phyloP scores from a whole-genome alignment of 2,888 invertebrate species.

The Coleophora flavipennella region DNA sequence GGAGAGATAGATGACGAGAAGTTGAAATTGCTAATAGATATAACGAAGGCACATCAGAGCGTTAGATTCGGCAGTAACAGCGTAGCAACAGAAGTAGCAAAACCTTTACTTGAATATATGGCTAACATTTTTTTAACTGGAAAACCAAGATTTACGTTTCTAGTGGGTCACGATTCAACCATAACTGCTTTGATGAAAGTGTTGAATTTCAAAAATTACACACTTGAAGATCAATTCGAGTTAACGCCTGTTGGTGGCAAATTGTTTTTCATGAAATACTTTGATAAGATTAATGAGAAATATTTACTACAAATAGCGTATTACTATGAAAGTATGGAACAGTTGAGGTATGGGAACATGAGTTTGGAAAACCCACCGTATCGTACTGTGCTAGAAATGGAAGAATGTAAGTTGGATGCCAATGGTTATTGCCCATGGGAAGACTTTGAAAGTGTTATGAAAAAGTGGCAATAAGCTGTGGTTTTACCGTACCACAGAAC shows the following conservation, averaged over 20 bases:
- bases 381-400: constrained; percentile 28
- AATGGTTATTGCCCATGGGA: constrained; percentile 41
- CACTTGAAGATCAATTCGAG: constrained; percentile 37
- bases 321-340: constrained; percentile 35
- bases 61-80: constrained; percentile 37
- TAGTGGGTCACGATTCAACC: constrained; percentile 55
- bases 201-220: constrained; percentile 32
- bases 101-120: constrained; percentile 36
- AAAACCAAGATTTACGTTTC: constrained; percentile 28
- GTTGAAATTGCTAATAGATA: constrained; percentile 32
- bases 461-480: background rate
- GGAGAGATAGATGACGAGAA: constrained; percentile 34
- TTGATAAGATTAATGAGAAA: constrained; percentile 21
- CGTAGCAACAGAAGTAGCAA: constrained; percentile 31
- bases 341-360: constrained; percentile 32
- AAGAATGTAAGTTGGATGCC: constrained; percentile 25
- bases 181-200: constrained; percentile 31
- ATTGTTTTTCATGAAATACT: constrained; percentile 51
- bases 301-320: constrained; percentile 42
- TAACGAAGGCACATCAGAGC: constrained; percentile 35
- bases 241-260: constrained; percentile 50
- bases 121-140: constrained; percentile 24
- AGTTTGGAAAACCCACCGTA: constrained; percentile 31
- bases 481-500: too few species aligned
- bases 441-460: constrained; percentile 20